Base-by-base conservation (phyloP, 2,797 vertebrate species). In the Agapornis canus region DNA sequence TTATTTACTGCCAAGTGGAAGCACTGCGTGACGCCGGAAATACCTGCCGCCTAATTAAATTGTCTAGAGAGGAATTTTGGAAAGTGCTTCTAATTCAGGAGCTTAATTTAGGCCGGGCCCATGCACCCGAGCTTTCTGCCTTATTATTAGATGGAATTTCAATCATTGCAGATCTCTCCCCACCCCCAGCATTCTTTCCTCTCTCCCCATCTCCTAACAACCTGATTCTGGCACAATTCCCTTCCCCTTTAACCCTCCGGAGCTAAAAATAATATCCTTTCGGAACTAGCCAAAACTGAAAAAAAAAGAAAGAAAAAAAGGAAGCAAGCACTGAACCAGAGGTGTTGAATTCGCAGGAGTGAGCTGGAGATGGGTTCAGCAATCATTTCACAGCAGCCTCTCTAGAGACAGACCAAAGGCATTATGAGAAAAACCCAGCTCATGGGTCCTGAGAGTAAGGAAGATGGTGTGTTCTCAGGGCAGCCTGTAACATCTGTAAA, bases 231-330 rank as follows among this genome's bases (percentile, higher is more conserved):
- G 97, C 97, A 96, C 68, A 92, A 83, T 96, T 97, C 95, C 94
- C 82, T 97, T 97, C 93, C 87, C 95, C 96, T 97, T 97, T 98
- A 96, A 97, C 97, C 96, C 95, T 95, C 91, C 6, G 10, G 88
- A 97, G 97, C 97, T 98, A 98, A 98, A 98, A 98, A 98, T 97
- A 98, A 97, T 94, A 97, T 96, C 95, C 61, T 94, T 77, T 91
- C 92, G 90, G 93, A 98, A 85, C 52, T 48, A 97, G 90, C 87
- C 91, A 97, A 90, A 90, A 90, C 25, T 32, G 32, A 27, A 48
- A 77, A 69, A 52, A 56, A 86, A 92, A 37, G 82, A 70, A 17
- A 32, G 83, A 91, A 23, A 88, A 54, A 16, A 10, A n/a, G 2
- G 1, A 8, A 78, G 47, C 1, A 17, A 89, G 64, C 75, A 49